Conservation (phyloP, 35 echinoderm and acorn worm genomes). For the Apostichopus japonicus region DNA sequence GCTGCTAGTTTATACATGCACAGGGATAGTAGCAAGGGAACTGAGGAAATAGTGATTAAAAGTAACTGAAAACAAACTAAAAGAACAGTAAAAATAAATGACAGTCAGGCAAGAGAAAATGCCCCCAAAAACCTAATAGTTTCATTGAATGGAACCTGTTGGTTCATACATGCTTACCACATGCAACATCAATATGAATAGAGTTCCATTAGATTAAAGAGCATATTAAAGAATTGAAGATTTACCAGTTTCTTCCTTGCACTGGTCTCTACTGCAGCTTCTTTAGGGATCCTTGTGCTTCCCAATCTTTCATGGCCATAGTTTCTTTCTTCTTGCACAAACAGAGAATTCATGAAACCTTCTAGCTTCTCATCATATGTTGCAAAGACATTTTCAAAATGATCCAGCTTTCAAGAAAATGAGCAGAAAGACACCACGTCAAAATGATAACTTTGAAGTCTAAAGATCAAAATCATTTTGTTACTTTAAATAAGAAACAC, state of each 20-base stretch:
- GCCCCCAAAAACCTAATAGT: too few species aligned
- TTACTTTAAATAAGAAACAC: too few species aligned
- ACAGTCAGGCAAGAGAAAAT: too few species aligned
- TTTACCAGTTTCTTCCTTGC: constrained; percentile 80
- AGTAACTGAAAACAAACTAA: too few species aligned
- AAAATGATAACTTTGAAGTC: too few species aligned
- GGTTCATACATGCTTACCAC: neutral
- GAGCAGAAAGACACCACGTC: neutral
- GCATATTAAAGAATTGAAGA: neutral
- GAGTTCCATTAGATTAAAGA: neutral
- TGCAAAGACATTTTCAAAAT: constrained; percentile 81
- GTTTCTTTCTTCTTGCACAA: constrained; percentile 87
- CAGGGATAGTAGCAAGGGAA: too few species aligned
- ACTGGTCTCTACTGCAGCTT: constrained; percentile 78
- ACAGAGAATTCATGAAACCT: constrained; percentile 74
- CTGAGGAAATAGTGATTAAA: too few species aligned
- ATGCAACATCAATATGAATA: neutral
- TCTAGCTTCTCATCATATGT: constrained; percentile 87
- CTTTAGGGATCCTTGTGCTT: constrained; percentile 82
- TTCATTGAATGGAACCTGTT: neutral
- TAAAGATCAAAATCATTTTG: too few species aligned
- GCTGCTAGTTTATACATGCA: too few species aligned
- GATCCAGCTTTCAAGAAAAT: constrained; percentile 77
- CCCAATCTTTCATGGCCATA: constrained; percentile 85
- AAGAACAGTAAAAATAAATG: neutral